Conservation (phyloP, 2,888 invertebrate genomes). For the Esperia sulphurella region DNA sequence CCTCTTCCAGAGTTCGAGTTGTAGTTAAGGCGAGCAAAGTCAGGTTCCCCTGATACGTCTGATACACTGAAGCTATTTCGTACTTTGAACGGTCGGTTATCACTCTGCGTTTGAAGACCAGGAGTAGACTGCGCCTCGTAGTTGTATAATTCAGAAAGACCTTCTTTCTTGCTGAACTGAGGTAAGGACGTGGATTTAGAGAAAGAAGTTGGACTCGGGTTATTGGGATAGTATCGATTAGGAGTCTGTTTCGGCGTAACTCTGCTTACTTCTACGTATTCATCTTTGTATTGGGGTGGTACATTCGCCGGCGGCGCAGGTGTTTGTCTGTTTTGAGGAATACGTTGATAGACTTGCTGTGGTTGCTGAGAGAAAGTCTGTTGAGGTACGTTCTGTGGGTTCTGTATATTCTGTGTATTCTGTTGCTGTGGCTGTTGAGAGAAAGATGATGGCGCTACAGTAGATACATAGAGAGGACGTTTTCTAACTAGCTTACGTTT, state of each 20-base stretch:
- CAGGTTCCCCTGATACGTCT: slow-evolving; percentile 44
- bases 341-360: slow-evolving; percentile 39
- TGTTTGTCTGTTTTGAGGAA: slow-evolving; percentile 36
- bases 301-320: slow-evolving; percentile 39
- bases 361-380: slow-evolving; percentile 22
- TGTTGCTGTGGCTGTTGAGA: slow-evolving; percentile 26
- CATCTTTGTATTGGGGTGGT: slow-evolving; percentile 62
- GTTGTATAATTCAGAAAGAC: slow-evolving; percentile 64
- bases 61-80: slow-evolving; percentile 57
- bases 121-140: slow-evolving; percentile 66
- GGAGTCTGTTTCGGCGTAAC: slow-evolving; percentile 55
- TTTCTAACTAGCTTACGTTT: slow-evolving; percentile 66
- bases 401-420: neutral
- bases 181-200: slow-evolving; percentile 40
- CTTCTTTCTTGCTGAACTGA: slow-evolving; percentile 61
- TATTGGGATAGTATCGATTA: slow-evolving; percentile 45
- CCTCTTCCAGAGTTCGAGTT: slow-evolving; percentile 32
- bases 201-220: slow-evolving; percentile 40
- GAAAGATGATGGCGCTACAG: slow-evolving; percentile 40
- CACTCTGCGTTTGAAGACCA: slow-evolving; percentile 45
- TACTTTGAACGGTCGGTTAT: slow-evolving; percentile 55
- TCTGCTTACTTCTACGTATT: slow-evolving; percentile 69
- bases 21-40: slow-evolving; percentile 42
- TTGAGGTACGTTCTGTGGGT: slow-evolving; percentile 1
- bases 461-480: slow-evolving; percentile 55